Conservation (phyloP, 2,888 invertebrate species). For the Erebia epiphron region DNA sequence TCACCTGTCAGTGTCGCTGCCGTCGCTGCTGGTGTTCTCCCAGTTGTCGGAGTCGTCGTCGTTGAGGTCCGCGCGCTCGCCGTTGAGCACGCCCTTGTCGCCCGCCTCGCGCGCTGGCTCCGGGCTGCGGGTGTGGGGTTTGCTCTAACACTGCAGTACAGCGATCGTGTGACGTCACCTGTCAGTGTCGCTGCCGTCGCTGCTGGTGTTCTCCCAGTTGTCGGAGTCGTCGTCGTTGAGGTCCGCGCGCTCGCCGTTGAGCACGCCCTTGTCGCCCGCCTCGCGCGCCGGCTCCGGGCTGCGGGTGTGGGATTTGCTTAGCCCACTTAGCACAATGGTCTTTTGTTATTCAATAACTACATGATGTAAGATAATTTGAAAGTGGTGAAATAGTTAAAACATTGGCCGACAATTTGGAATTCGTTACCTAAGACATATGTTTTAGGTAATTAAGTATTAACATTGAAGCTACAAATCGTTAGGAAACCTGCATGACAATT, state of each 20-base stretch:
- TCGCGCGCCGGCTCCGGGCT: constrained; percentile 76
- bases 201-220: constrained; percentile 81
- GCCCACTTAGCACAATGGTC: constrained; percentile 25
- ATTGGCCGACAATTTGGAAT: no score
- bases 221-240: constrained; percentile 73
- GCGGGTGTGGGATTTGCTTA: constrained; percentile 38
- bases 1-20: constrained; percentile 78
- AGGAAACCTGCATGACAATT: no score
- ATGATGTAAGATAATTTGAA: no score
- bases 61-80: no score
- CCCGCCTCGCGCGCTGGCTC: no score
- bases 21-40: constrained; percentile 80
- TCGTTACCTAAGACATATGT: no score
- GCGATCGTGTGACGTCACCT: constrained; percentile 52
- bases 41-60: constrained; percentile 79
- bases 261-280: constrained; percentile 62
- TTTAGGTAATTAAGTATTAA: no score
- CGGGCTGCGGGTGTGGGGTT: constrained; percentile 51
- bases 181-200: constrained; percentile 78
- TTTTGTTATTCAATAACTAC: constrained; percentile 40
- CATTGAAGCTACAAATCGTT: no score
- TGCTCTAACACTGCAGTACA: no score
- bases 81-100: no score
- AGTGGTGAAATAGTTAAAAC: no score
- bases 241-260: constrained; percentile 68